Percentiles rank a stretch among this genome's conserved stretches.
phyloP scores from a whole-genome alignment of 1,140 invertebrate species.

The Hyles vespertilio region DNA sequence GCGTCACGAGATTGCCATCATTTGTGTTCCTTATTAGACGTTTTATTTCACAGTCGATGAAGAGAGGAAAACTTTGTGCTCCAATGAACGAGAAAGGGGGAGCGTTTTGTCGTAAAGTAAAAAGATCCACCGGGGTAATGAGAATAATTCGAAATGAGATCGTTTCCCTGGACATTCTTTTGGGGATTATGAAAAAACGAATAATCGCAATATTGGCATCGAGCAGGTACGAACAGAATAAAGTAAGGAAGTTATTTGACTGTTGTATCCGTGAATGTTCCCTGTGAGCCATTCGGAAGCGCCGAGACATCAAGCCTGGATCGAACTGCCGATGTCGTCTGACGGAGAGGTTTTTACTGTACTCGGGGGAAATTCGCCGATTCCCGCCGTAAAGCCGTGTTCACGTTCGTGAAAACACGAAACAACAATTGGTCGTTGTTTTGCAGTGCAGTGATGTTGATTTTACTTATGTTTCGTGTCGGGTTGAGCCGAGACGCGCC shows the following conservation, averaged over 20 bases:
- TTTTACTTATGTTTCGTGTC: slow-evolving; percentile 21
- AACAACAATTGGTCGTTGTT: slow-evolving; percentile 36
- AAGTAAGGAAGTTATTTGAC: slow-evolving; percentile 32
- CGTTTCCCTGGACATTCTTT: slow-evolving; percentile 36
- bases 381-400: slow-evolving; percentile 49
- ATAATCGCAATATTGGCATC: slow-evolving; percentile 38
- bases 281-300: slow-evolving; percentile 18
- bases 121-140: slow-evolving; percentile 49
- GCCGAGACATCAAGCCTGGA: slow-evolving; percentile 47
- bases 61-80: slow-evolving; percentile 47
- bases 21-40: slow-evolving; percentile 60
- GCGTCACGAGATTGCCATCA: slow-evolving; percentile 50
- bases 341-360: slow-evolving; percentile 51
- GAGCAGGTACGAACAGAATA: slow-evolving; percentile 13
- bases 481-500: slow-evolving; percentile 18
- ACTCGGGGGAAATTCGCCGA: slow-evolving; percentile 66
- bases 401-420: slow-evolving; percentile 33
- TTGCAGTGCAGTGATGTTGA: slow-evolving; percentile 26
- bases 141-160: slow-evolving; percentile 49
- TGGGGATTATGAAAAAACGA: slow-evolving; percentile 26
- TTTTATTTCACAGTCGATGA: slow-evolving; percentile 41
- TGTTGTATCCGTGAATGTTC: slow-evolving; percentile 29
- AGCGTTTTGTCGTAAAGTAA: slow-evolving; percentile 45
- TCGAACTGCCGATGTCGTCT: slow-evolving; percentile 47
- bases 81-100: slow-evolving; percentile 42